phyloP scores from a whole-genome alignment of 92 coral and sea anemone genomes.

The Parazoanthus atlanticus region DNA sequence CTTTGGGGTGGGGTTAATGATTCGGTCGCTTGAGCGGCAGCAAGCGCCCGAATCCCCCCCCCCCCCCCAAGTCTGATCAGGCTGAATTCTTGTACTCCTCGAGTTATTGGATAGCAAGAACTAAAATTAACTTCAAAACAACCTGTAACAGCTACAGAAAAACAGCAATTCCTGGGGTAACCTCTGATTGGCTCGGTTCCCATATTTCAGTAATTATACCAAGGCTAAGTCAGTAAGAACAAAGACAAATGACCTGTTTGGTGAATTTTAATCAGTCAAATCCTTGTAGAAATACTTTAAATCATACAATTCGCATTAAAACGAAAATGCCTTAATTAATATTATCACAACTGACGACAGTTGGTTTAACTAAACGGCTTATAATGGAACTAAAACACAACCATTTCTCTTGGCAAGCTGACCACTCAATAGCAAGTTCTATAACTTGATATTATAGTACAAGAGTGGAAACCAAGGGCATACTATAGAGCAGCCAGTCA shows the following conservation, averaged over 20 bases:
- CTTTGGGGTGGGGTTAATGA: too few species aligned
- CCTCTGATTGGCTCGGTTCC: too few species aligned
- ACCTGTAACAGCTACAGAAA: too few species aligned
- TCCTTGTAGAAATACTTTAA: conserved; percentile 4
- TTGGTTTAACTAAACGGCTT: not conserved
- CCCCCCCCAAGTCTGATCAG: too few species aligned
- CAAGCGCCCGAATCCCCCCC: too few species aligned
- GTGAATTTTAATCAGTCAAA: conserved; percentile 27
- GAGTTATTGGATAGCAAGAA: too few species aligned
- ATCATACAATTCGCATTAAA: not conserved
- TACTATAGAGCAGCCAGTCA: not conserved
- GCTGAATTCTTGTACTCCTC: too few species aligned
- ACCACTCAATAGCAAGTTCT: not conserved
- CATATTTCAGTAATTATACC: too few species aligned
- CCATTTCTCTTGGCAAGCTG: not conserved
- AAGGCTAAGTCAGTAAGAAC: not conserved
- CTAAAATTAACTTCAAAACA: too few species aligned
- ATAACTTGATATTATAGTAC: not conserved
- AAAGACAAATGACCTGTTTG: not conserved
- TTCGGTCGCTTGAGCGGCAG: too few species aligned
- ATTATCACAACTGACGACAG: not conserved
- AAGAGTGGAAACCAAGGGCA: not conserved
- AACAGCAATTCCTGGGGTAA: too few species aligned
- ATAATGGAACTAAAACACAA: not conserved
- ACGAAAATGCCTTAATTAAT: not conserved